Percentiles rank a stretch among this genome's conserved stretches.
phyloP scores from a whole-genome alignment of 2,888 invertebrate species.

The Microctonus hyperodae region DNA sequence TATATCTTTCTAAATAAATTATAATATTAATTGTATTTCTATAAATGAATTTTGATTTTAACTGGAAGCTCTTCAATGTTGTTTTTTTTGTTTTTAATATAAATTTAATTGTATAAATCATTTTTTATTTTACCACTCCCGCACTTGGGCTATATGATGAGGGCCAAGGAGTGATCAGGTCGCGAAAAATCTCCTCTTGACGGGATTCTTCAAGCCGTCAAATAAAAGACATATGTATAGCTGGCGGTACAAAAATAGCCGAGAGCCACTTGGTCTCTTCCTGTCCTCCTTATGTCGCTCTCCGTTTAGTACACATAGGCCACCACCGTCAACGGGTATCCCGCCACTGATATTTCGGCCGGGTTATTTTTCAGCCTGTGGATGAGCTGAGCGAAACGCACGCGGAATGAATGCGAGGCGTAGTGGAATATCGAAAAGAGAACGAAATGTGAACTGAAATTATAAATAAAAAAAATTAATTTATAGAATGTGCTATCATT shows the following conservation, averaged over 20 bases:
- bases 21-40: no score
- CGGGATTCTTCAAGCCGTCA: constrained; percentile 15
- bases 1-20: no score
- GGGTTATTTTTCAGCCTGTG: constrained; percentile 39
- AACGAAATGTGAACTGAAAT: background rate
- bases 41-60: no score
- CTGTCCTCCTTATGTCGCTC: constrained; percentile 35
- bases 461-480: background rate
- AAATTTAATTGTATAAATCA: no score
- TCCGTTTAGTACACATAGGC: constrained; percentile 45
- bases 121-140: background rate
- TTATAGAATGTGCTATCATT: background rate
- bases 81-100: no score
- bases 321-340: constrained; percentile 39
- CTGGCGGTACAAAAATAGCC: constrained; percentile 44
- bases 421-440: background rate
- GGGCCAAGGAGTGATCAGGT: background rate
- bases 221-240: constrained; percentile 36
- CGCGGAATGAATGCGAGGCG: constrained; percentile 10
- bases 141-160: background rate
- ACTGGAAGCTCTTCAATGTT: no score
- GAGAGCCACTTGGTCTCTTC: constrained; percentile 50
- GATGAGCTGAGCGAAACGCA: background rate
- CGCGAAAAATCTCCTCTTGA: background rate
- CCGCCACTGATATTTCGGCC: constrained; percentile 51